Conservation (phyloP, 2,888 invertebrate species). For the Rhopalosiphum nymphaeae region DNA sequence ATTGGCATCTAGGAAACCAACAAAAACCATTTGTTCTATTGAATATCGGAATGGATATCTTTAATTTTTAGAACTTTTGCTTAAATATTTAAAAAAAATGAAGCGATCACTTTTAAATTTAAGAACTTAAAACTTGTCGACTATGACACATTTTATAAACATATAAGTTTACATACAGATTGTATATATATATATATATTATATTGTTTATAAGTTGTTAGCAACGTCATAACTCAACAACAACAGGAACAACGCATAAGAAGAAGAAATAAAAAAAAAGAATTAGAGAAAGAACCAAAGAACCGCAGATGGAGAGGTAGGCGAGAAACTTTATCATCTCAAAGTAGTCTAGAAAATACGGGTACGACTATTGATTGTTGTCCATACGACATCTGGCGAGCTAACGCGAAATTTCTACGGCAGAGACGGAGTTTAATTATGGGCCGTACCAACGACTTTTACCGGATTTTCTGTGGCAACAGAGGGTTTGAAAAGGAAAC, state of each 20-base stretch:
- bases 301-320: not conserved
- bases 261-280: not conserved
- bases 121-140: slow-evolving; percentile 4
- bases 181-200: not conserved
- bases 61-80: slow-evolving; percentile 8
- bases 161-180: not conserved
- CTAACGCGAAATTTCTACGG: slow-evolving; percentile 28
- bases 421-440: slow-evolving; percentile 34
- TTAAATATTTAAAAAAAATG: not conserved
- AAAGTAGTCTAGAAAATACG: slow-evolving; percentile 36
- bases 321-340: slow-evolving; percentile 45
- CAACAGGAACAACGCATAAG: not conserved
- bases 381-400: slow-evolving; percentile 57
- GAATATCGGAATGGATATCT: not conserved
- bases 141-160: not conserved
- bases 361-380: slow-evolving; percentile 54
- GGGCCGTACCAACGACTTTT: slow-evolving; percentile 29
- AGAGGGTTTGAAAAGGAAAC: not conserved
- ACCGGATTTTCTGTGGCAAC: slow-evolving; percentile 9
- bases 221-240: slow-evolving; percentile 21
- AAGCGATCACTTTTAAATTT: slow-evolving; percentile 18
- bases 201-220: slow-evolving; percentile 18
- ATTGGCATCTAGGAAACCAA: not conserved
- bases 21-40: not conserved
- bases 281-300: not conserved